phyloP scores from a whole-genome alignment of 2,888 invertebrate genomes.

The Melieria omissa region DNA sequence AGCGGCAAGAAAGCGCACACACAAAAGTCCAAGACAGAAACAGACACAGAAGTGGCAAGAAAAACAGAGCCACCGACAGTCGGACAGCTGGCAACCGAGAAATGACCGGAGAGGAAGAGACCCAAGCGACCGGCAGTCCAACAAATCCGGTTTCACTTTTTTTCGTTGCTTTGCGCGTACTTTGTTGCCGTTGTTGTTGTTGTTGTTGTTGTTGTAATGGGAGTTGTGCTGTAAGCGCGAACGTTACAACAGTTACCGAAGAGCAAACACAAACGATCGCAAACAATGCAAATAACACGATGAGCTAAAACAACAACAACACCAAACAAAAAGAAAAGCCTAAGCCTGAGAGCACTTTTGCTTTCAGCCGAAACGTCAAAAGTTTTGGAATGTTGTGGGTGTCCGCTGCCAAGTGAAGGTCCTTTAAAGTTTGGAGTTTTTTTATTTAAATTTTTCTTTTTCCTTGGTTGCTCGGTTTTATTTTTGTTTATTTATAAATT shows the following conservation, averaged over 20 bases:
- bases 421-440: no score
- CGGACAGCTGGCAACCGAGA: neutral
- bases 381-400: no score
- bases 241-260: no score
- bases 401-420: no score
- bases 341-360: no score
- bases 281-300: neutral
- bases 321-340: no score
- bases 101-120: neutral
- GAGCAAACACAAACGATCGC: no score
- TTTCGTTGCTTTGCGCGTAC: constrained; percentile 17
- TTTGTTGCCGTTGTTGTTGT: neutral
- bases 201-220: constrained; percentile 1
- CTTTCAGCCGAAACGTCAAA: no score
- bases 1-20: neutral
- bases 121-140: neutral
- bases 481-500: no score
- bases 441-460: no score
- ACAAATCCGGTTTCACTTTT: constrained; percentile 46
- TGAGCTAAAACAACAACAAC: no score
- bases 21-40: neutral
- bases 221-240: neutral
- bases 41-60: neutral
- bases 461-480: no score
- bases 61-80: neutral